Evolutionary conservation across 1,140 invertebrate genomes (phyloP).

Genomic region (Daktulosphaira vitifoliae): DNA sequence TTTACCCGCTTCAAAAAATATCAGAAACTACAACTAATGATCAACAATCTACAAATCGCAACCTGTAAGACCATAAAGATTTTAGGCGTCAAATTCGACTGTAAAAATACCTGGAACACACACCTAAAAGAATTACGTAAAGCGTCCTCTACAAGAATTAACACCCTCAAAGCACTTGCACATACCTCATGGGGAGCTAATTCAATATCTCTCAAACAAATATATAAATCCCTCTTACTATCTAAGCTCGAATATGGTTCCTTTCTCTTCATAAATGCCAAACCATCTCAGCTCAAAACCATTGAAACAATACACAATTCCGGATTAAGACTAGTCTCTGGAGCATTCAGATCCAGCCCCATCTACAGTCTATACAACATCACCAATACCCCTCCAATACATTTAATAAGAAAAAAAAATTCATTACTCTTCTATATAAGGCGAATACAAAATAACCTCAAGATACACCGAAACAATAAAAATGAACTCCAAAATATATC

Average conservation of each 20-base stretch:
- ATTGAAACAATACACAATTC: not conserved
- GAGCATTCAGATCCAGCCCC: not conserved
- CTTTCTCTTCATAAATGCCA: not conserved
- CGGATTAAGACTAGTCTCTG: not conserved
- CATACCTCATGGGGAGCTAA: constrained; percentile 9
- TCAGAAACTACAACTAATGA: not conserved
- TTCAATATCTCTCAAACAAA: not conserved
- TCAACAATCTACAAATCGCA: not conserved
- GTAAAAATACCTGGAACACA: not conserved
- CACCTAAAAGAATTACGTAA: not conserved
- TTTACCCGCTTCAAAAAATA: not conserved
- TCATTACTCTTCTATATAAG: no score
- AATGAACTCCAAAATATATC: no score
- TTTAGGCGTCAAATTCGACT: not conserved
- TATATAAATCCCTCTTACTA: not conserved
- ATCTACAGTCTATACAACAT: no score
- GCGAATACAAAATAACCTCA: no score
- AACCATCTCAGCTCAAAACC: constrained; percentile 1
- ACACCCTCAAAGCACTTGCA: not conserved
- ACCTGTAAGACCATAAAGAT: not conserved
- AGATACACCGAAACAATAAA: no score
- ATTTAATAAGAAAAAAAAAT: no score
- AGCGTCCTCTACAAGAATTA: not conserved
- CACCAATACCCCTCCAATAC: no score
- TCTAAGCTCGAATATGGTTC: constrained; percentile 10